Base-by-base conservation (phyloP, 2,113 vertebrate genomes). In the Solenodon paradoxus region DNA sequence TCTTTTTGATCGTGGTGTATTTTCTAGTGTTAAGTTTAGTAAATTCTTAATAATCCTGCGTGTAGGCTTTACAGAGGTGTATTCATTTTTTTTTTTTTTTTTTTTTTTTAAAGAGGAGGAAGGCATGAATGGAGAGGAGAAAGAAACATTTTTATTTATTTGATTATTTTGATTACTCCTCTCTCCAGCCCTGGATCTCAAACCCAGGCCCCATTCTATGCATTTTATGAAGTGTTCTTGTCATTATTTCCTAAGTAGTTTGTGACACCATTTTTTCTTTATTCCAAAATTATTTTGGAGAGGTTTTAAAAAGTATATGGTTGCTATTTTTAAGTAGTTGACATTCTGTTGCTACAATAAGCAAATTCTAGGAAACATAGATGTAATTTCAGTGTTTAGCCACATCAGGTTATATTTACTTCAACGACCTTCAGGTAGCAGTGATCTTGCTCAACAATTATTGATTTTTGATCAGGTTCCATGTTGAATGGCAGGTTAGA, bases 221-320 rank as follows among this genome's bases (percentile, higher is more conserved):
- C 84, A 57, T 84, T 91, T 91, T 74, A 83, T 71, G 57, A 75
- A 78, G 2, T 63, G 19, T 86, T 81, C 45, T 42, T 80, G 63
- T 63, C 19, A 61, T 84, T 71, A 77, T 85, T 86, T 93, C 53
- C 22, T n/a, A 92, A 38, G 42, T 53, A 63, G 2, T 59, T 90
- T 83, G 9, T 55, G 85, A 91, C 17, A 78, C 85, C n/a, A n/a
- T 83, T 75, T 51, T 74, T 81, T 87, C 30, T 78, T 79, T 71
- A 30, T 24, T 81, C 57, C 47, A 84, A 88, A 94, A 80, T 87
- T 94, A 90, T 47, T 92, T 95, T 71, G 88, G 17, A 87, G 35
- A 51, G 11, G 19, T 26, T 45, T 89, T 55, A 47, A 61, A 94
- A 82, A 51, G n/a, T 82, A 45, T 82, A 45, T 45, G 28, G 57